Evolutionary conservation across 53 echinoderm and acorn worm genomes (phyloP).

Genomic region (Astropecten irregularis): DNA sequence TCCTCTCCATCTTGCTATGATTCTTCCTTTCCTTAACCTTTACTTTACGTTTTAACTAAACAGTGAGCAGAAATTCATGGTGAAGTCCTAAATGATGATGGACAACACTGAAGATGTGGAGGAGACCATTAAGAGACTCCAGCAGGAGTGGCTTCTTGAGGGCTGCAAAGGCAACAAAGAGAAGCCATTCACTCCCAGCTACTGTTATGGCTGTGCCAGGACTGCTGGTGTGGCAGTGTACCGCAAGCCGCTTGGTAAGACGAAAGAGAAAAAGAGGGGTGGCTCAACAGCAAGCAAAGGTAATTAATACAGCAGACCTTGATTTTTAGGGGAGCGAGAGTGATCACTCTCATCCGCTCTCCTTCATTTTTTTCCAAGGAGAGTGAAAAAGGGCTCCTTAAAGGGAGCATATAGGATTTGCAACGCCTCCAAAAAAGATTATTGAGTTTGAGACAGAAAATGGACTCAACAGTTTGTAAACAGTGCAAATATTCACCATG

Average conservation of each 20-base stretch:
- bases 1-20: no score
- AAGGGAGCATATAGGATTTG: no score
- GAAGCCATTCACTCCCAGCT: constrained; percentile 20
- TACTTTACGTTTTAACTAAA: no score
- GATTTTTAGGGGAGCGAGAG: no score
- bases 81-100: not conserved
- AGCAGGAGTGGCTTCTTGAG: constrained; percentile 28
- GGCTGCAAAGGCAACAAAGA: not conserved
- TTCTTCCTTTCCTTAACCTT: no score
- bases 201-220: constrained; percentile 50
- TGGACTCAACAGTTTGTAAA: no score
- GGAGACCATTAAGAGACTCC: constrained; percentile 23
- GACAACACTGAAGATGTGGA: constrained; percentile 30
- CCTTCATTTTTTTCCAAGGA: no score
- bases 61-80: not conserved
- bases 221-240: constrained; percentile 34
- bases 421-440: no score
- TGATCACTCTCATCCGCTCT: no score
- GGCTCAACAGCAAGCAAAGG: not conserved
- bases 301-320: not conserved
- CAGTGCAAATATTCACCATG: no score
- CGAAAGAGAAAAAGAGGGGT: not conserved
- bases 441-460: no score
- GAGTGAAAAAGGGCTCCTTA: no score
- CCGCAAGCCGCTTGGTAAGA: not conserved